Base-by-base conservation (phyloP, 1,140 invertebrate genomes). In the Panagrolaimus sp. region DNA sequence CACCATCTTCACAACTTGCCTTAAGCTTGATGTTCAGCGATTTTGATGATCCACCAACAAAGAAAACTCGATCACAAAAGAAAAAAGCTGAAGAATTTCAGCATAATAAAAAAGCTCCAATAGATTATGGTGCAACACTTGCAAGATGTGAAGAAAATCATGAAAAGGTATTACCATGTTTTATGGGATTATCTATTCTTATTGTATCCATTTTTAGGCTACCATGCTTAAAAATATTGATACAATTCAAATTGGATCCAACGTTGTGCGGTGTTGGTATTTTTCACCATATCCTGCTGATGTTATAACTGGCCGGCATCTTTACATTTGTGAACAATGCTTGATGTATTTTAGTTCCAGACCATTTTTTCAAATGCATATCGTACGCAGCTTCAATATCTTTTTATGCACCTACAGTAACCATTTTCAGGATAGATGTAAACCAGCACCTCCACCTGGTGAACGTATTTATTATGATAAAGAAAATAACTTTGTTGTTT, bases 251-350 rank as follows among this genome's bases (percentile, higher is more conserved):
- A 92, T 98, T 80, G 81, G 78, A 20, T 44, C 72, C 11, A 23
- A 20, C n/a, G 14, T 57, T 8, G 20, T 51, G 0, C 38, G 25
- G 16, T 66, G 23, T 31, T 42, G 65, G 65, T 98, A 98, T 84
- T 98, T 98, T 84, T 93, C 94, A 48, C 96, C 95, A 0, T 98
- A 98, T 85, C 96, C 96, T 5, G 27, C 92, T 88, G 93, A 96
- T 96, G 86, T 91, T 92, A 14, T 88, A 89, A 73, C 84, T 92
- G 75, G 84, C 89, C 66, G 74, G 13, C 94, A 93, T 84, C 93
- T 98, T 76, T 98, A 94, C 84, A 94, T 99, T 70, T 99, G 96
- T 86, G 96, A 99, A 87, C 98, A 95, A 85, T 99, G 96, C 86
- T 86, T 99, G 2, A 97, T 96, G 82, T 98, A 96, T 82, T 88